phyloP scores from a whole-genome alignment of 2,797 vertebrate species.

The Huso huso region DNA sequence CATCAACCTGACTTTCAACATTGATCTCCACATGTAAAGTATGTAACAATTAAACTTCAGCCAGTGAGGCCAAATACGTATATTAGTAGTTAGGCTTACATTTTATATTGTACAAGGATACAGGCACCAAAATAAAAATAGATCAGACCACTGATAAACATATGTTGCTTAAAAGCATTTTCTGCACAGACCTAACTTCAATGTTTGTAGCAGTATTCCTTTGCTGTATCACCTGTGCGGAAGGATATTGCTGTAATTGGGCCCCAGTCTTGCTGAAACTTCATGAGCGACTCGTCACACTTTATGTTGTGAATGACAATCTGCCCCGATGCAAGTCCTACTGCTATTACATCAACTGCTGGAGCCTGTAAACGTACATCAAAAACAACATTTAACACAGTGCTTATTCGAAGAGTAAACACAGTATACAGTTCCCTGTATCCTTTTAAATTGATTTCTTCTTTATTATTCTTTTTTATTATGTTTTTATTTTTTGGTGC shows the following conservation, averaged over 20 bases:
- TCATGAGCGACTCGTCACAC: constrained; percentile 84
- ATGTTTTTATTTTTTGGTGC: no score
- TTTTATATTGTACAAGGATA: no score
- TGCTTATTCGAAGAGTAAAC: no score
- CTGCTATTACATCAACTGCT: constrained; percentile 80
- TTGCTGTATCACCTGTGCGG: constrained; percentile 70
- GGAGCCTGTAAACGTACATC: constrained; percentile 66
- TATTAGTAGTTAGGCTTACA: no score
- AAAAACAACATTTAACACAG: background rate
- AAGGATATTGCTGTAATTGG: constrained; percentile 85
- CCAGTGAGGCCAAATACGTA: no score
- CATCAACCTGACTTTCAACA: no score
- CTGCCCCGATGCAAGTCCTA: constrained; percentile 75
- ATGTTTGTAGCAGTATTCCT: background rate
- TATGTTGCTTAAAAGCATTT: background rate
- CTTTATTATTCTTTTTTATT: no score
- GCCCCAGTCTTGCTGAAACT: constrained; percentile 92
- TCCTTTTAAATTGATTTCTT: no score
- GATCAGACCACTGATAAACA: no score
- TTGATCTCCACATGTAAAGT: background rate
- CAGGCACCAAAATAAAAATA: no score
- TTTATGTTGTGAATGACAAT: constrained; percentile 89
- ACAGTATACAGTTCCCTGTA: no score
- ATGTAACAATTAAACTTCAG: background rate
- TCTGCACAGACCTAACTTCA: background rate